A percentile compares a stretch with the other conserved stretches of the same genome.
Conservation (phyloP, 2,113 vertebrate genomes). For the Etheostoma cragini region DNA sequence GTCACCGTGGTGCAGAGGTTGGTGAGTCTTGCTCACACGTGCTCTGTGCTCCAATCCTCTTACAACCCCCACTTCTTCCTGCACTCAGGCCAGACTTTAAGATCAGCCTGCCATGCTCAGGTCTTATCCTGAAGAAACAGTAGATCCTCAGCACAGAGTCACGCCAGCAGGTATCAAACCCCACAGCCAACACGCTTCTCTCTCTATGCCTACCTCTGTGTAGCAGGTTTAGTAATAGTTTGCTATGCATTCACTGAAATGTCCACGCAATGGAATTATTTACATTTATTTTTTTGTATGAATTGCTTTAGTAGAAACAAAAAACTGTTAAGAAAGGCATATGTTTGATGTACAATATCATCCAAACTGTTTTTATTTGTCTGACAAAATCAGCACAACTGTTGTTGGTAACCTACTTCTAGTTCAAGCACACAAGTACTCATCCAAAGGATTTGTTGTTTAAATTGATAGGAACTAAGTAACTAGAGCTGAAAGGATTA, state of each 20-base stretch:
- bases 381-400: neutral
- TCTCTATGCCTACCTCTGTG: neutral
- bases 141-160: constrained; percentile 62
- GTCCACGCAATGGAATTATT: neutral
- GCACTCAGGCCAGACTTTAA: constrained; percentile 66
- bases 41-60: constrained; percentile 77
- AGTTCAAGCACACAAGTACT: neutral
- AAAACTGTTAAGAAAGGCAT: neutral
- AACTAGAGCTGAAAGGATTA: neutral
- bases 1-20: constrained; percentile 64
- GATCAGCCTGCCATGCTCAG: constrained; percentile 63
- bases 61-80: constrained; percentile 72
- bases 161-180: constrained; percentile 74
- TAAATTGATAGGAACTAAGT: neutral
- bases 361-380: neutral
- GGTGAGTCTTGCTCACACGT: constrained; percentile 73
- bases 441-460: neutral
- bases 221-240: neutral
- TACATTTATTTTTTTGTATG: neutral
- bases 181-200: constrained; percentile 19
- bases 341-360: neutral
- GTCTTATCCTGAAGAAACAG: constrained; percentile 70
- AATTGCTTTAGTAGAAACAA: neutral
- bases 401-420: neutral
- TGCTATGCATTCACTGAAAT: constrained; percentile 1